phyloP scores from a whole-genome alignment of 2,113 vertebrate species.

The Mellivora capensis region DNA sequence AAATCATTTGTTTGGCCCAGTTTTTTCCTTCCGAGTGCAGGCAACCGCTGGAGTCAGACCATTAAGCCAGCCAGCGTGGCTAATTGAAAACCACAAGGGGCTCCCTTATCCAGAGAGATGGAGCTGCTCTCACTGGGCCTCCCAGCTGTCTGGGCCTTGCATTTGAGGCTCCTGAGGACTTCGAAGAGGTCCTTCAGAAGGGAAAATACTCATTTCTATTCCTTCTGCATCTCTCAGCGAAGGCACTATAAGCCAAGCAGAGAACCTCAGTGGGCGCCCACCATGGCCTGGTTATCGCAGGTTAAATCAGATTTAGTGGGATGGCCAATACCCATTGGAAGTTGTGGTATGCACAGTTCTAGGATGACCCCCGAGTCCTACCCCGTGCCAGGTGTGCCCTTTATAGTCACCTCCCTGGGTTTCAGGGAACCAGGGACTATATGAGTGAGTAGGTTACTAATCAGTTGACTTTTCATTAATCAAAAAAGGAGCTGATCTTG shows the following conservation, averaged over 20 bases:
- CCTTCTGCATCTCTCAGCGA: neutral
- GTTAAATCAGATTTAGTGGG: neutral
- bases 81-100: neutral
- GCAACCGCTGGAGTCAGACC: neutral
- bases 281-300: accelerated
- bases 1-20: neutral
- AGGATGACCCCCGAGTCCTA: neutral
- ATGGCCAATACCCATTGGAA: accelerated
- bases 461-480: neutral
- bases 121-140: accelerated
- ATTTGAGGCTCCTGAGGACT: neutral
- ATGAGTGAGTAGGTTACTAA: neutral
- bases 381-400: too few relatives aligned
- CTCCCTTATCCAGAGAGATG: neutral
- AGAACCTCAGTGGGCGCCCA: accelerated
- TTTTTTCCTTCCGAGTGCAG: neutral
- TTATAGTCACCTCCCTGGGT: too few relatives aligned
- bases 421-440: neutral
- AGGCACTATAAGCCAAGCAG: accelerated
- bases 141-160: neutral
- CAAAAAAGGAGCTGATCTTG: accelerated
- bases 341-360: neutral
- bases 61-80: neutral
- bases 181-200: neutral
- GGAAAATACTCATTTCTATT: neutral